A percentile compares a stretch with the other conserved stretches of the same genome.
phyloP scores from a whole-genome alignment of 2,113 vertebrate genomes.

The Laticauda colubrina region DNA sequence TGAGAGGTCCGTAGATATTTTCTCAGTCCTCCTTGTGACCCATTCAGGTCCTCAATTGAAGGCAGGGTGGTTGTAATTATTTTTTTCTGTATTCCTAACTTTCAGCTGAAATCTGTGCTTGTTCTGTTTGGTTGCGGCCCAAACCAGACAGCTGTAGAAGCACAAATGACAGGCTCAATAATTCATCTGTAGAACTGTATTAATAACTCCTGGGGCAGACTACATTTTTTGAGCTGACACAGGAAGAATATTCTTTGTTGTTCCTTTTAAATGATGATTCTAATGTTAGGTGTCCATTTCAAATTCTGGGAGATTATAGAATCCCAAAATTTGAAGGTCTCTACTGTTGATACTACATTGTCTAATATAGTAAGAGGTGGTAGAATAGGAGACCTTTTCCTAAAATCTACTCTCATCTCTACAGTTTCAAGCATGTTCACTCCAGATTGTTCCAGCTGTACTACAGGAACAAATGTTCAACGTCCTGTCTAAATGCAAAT shows the following conservation, averaged over 20 bases:
- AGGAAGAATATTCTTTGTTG: background rate
- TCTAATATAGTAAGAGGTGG: background rate
- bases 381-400: background rate
- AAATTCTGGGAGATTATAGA: background rate
- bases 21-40: background rate
- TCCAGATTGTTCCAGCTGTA: background rate
- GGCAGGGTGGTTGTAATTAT: background rate
- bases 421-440: background rate
- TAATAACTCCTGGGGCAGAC: background rate
- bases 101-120: background rate
- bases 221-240: background rate
- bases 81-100: background rate
- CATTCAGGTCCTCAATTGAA: background rate
- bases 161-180: background rate
- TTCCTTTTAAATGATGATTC: background rate
- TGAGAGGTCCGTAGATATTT: background rate
- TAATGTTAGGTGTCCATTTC: background rate
- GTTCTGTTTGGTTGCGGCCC: background rate
- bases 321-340: background rate
- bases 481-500: background rate
- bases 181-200: background rate
- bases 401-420: background rate
- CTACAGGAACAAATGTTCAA: background rate
- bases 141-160: background rate
- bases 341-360: background rate